Percentiles rank a stretch among this genome's conserved stretches.
Evolutionary conservation across 64 coral and sea anemone species (phyloP).

Genomic region (Montipora capricornis): DNA sequence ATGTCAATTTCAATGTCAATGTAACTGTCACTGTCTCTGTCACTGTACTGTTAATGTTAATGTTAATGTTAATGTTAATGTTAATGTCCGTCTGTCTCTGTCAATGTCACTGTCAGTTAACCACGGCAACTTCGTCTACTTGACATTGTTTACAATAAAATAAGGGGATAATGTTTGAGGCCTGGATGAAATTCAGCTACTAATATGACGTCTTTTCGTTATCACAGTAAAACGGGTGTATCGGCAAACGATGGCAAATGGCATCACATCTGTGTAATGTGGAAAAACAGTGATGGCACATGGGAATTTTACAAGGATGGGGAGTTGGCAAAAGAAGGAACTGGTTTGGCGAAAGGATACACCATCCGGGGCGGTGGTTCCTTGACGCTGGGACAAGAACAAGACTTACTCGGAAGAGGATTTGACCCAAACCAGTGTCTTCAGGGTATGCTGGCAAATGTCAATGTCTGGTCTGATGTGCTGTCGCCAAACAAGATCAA

Average conservation of each 20-base stretch:
- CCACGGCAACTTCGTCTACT: no score
- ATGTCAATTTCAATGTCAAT: no score
- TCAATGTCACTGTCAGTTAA: no score
- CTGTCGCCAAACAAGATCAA: neutral
- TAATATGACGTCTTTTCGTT: neutral
- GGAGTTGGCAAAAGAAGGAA: neutral
- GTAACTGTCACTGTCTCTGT: no score
- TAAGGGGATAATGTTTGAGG: neutral
- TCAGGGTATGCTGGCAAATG: neutral
- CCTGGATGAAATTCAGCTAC: neutral
- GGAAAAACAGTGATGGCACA: neutral
- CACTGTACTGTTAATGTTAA: no score
- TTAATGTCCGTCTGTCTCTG: no score
- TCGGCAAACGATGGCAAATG: slow-evolving; percentile 19
- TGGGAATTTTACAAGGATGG: slow-evolving; percentile 32
- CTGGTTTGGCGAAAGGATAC: neutral
- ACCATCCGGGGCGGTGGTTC: neutral
- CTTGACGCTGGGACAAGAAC: neutral
- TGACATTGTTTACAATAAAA: no score
- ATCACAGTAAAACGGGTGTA: neutral
- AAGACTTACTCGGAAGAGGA: neutral
- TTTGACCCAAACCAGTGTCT: neutral
- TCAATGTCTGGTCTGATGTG: neutral
- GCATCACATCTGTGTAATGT: slow-evolving; percentile 27
- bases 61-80: no score